phyloP scores from a whole-genome alignment of 2,797 vertebrate genomes.

The Ataeniobius toweri region DNA sequence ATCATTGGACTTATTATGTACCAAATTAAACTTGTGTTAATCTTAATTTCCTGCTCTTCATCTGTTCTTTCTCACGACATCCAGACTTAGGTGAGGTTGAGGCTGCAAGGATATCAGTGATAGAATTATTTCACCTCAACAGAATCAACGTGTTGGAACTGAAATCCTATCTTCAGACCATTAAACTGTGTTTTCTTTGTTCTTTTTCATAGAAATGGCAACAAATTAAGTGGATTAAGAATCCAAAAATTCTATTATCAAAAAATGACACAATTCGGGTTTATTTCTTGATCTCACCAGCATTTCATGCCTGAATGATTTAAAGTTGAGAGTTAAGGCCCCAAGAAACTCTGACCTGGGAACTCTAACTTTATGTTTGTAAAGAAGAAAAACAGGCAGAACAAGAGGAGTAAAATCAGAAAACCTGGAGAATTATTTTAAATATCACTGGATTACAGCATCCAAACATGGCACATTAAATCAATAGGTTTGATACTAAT shows the following conservation, averaged over 20 bases:
- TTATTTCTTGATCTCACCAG: neutral
- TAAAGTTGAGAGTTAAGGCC: neutral
- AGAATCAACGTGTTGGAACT: neutral
- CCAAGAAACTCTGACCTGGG: neutral
- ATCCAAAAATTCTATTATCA: neutral
- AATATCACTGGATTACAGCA: neutral
- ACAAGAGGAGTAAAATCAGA: neutral
- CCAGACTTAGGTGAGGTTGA: too few species aligned
- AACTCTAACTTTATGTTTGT: too few species aligned
- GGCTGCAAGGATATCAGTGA: too few species aligned
- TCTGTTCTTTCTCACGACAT: too few species aligned
- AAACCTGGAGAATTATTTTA: neutral
- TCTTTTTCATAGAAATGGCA: neutral
- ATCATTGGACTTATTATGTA: too few species aligned
- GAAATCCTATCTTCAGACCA: neutral
- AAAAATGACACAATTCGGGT: neutral
- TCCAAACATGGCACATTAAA: neutral
- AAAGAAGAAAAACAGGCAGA: too few species aligned
- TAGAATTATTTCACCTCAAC: too few species aligned
- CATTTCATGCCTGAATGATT: neutral
- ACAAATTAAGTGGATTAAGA: neutral
- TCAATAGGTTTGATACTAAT: neutral
- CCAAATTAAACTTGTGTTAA: too few species aligned
- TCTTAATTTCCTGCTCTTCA: too few species aligned
- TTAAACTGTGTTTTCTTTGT: neutral